Conservation (phyloP, 2,113 vertebrate genomes). For the Antechinus stuartii region DNA sequence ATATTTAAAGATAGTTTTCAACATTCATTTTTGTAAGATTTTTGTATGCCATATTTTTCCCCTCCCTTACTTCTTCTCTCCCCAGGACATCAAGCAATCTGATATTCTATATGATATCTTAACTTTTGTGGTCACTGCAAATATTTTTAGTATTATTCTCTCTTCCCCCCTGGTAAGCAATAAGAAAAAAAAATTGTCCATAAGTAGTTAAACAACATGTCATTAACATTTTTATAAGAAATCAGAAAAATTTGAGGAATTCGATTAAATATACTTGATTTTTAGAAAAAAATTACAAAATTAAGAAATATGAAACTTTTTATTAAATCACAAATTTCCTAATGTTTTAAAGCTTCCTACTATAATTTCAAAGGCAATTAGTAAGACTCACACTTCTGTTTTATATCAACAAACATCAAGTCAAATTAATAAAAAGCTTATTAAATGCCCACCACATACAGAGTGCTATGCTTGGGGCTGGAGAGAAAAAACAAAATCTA, state of each 20-base stretch:
- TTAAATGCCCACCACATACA: background rate
- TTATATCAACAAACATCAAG: background rate
- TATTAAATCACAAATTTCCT: background rate
- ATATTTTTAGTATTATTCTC: conserved; percentile 11
- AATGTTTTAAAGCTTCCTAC: background rate
- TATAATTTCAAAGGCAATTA: background rate
- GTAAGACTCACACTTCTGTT: background rate
- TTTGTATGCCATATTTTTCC: too few species aligned
- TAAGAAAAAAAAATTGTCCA: background rate
- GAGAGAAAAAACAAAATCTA: background rate
- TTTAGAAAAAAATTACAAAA: background rate
- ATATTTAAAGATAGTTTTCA: too few species aligned
- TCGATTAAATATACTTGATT: background rate
- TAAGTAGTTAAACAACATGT: background rate
- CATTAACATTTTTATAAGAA: background rate
- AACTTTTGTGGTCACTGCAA: background rate
- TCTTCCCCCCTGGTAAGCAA: background rate
- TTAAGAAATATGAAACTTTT: background rate
- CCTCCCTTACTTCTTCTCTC: too few species aligned
- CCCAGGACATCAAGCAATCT: too few species aligned
- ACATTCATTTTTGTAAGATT: too few species aligned
- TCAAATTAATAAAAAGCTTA: background rate
- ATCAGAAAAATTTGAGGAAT: background rate
- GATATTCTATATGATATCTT: conserved; percentile 15
- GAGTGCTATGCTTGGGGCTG: background rate